These are phyloP conservation scores for Monoplex corrugatus DNA, from an alignment of 2,888 invertebrate species.

Conservation along the genomic window DNA sequence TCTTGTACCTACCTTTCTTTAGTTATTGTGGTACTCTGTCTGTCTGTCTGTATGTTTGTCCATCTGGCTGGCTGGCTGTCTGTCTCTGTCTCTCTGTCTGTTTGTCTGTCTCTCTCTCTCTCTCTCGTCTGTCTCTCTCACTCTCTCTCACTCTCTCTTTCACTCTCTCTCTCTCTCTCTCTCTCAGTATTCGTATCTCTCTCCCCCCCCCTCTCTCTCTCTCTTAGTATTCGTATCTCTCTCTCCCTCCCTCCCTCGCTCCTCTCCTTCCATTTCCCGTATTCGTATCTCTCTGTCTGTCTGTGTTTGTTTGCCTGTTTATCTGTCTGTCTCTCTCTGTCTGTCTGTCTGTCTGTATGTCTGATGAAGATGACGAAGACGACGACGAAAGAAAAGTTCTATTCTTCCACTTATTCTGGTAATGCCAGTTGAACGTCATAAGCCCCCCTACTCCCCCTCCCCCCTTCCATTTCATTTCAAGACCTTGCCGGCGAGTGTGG, in stretches of 20 bases:
- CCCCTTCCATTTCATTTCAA: too few relatives aligned
- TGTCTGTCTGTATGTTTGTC: too few relatives aligned
- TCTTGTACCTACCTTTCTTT: too few relatives aligned
- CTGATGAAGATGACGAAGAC: too few relatives aligned
- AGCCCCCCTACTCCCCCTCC: too few relatives aligned
- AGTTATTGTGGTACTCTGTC: too few relatives aligned
- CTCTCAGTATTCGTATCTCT: slow-evolving; percentile 19
- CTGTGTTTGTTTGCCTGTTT: background rate
- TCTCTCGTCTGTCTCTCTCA: slow-evolving; percentile 30
- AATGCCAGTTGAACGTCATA: too few relatives aligned
- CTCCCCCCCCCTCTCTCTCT: background rate
- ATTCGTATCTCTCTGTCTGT: background rate
- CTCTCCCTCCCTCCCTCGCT: background rate
- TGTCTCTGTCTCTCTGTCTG: too few relatives aligned
- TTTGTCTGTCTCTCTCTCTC: slow-evolving; percentile 11
- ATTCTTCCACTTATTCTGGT: too few relatives aligned
- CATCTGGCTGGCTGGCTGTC: too few relatives aligned
- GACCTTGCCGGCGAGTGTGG: too few relatives aligned
- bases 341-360: slow-evolving; percentile 3
- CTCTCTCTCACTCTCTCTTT: background rate
- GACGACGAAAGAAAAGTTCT: too few relatives aligned
- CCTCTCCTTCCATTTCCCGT: background rate
- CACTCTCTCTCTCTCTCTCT: background rate
- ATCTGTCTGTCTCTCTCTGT: background rate
- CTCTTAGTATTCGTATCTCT: background rate